phyloP scores from a whole-genome alignment of 2,888 invertebrate genomes.

The Cistogaster globosa region DNA sequence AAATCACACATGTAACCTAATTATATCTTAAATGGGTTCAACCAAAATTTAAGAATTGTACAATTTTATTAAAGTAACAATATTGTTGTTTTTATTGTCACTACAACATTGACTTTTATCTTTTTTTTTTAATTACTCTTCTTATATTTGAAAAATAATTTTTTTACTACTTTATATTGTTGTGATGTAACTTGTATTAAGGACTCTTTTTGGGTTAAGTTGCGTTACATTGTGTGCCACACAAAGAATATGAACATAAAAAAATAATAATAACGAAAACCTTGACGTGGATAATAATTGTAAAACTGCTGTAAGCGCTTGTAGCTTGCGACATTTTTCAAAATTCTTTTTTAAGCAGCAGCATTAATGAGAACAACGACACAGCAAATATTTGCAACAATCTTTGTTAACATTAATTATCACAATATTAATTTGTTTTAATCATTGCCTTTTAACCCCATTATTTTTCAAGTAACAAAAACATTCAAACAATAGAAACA shows the following conservation, averaged over 20 bases:
- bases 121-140: too few relatives aligned
- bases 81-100: too few relatives aligned
- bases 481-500: constrained; percentile 30
- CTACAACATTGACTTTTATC: too few relatives aligned
- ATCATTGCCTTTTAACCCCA: constrained; percentile 62
- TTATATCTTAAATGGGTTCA: too few relatives aligned
- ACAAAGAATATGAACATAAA: not conserved
- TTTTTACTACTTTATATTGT: too few relatives aligned
- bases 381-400: constrained; percentile 40
- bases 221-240: constrained; percentile 21
- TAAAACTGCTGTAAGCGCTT: not conserved
- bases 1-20: too few relatives aligned
- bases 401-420: constrained; percentile 66
- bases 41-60: too few relatives aligned
- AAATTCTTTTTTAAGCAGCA: not conserved
- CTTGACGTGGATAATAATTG: constrained; percentile 28
- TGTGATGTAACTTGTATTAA: not conserved
- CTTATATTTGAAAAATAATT: too few relatives aligned
- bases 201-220: not conserved
- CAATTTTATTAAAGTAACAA: too few relatives aligned
- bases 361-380: not conserved
- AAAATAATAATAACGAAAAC: constrained; percentile 10
- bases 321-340: not conserved
- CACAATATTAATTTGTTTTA: constrained; percentile 70
- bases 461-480: constrained; percentile 21